These are phyloP conservation scores for Lepus townsendii DNA, from an alignment of 2,797 vertebrate genomes.

Conservation along the genomic window DNA sequence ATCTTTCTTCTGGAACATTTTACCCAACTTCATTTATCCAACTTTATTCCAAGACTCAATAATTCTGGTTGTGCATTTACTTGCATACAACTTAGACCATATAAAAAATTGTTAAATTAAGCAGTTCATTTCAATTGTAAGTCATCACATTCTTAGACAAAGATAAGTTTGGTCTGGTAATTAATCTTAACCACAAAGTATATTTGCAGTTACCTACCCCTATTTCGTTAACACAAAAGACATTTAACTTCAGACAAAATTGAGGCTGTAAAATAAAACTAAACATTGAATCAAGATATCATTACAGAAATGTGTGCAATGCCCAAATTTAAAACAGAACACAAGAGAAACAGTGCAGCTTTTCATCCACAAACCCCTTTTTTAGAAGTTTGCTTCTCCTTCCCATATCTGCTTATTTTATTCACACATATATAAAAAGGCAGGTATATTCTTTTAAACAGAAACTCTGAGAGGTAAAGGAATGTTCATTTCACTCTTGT, in stretches of 20 bases:
- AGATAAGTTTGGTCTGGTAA: neutral
- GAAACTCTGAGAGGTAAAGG: constrained; percentile 3
- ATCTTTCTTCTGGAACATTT: neutral
- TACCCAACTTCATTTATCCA: neutral
- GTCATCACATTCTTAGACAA: neutral
- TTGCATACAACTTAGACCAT: neutral
- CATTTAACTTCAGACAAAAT: constrained; percentile 13
- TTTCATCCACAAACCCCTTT: neutral
- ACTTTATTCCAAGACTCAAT: neutral
- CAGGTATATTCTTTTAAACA: constrained; percentile 24
- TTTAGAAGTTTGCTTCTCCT: constrained; percentile 13
- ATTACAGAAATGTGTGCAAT: neutral
- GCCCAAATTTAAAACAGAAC: neutral
- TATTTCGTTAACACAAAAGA: constrained; percentile 24
- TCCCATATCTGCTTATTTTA: constrained; percentile 11
- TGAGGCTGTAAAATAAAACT: constrained; percentile 24
- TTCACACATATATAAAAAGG: neutral
- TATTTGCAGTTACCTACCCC: neutral
- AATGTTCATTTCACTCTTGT: neutral
- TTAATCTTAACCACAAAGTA: constrained; percentile 29
- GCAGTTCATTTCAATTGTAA: constrained; percentile 10
- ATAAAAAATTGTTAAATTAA: constrained; percentile 5
- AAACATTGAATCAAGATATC: neutral
- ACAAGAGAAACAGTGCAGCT: neutral
- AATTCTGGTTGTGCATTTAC: constrained; percentile 36